Percentiles rank a stretch among this genome's conserved stretches.
Conservation (phyloP, 2,113 vertebrate species). For the Pygoscelis adeliae region DNA sequence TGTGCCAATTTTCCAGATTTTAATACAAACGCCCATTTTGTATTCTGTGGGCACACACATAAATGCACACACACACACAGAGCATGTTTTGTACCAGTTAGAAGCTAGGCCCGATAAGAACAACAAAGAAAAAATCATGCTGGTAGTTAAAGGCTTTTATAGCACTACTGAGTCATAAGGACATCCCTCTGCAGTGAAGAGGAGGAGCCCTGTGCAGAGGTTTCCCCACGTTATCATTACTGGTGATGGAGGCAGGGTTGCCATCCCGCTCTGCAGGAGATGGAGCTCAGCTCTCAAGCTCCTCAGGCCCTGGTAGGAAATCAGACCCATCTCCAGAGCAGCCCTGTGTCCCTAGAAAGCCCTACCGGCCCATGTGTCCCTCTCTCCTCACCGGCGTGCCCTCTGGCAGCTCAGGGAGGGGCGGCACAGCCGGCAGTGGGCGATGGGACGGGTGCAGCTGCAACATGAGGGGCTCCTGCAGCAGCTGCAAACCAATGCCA, state of each 20-base stretch:
- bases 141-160: not conserved
- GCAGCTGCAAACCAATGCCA: not conserved
- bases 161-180: not conserved
- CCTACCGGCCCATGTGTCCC: not conserved
- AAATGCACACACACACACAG: fast-evolving
- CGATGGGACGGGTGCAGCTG: fast-evolving
- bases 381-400: fast-evolving
- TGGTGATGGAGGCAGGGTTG: not conserved
- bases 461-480: not conserved
- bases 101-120: not conserved
- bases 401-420: not conserved
- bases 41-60: not conserved
- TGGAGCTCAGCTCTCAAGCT: not conserved
- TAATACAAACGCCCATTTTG: not conserved
- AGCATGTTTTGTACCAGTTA: not conserved
- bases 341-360: not conserved
- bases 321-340: not conserved
- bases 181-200: not conserved
- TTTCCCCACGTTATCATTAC: not conserved
- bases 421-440: not conserved
- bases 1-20: not conserved
- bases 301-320: not conserved
- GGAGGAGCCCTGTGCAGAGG: not conserved
- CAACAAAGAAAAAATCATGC: not conserved
- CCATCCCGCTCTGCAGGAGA: not conserved